Base-by-base conservation (phyloP, 2,797 vertebrate genomes). In the Poecilia wingei region DNA sequence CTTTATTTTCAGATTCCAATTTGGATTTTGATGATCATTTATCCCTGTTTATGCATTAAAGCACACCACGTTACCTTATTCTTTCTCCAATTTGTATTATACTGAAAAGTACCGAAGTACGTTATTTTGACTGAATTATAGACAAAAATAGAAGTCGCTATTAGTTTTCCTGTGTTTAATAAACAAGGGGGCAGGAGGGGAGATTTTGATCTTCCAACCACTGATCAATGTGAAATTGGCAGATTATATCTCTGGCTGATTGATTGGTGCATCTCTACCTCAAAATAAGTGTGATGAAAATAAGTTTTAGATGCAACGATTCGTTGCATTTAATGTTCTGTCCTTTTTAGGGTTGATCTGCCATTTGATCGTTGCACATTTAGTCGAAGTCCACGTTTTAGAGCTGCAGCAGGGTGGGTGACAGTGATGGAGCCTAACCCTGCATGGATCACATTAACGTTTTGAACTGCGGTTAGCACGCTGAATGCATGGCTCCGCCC, bases 401-500 rank as follows among this genome's bases (percentile, higher is more conserved):
- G 16, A 76, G 61, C 76, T 81, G 84, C 71, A 49, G 76, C 66
- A 4, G n/a, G 22, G 2, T 49, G 43, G 55, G 66, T 77, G 51
- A 3, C 61, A 25, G 4, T 31, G n/a, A 47, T 59, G 47, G 22
- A 76, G 70, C 43, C 45, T 31, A 31, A 80, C 83, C 46, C 12
- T 13, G 4, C 70, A 64, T 43, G 61, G 73, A 8, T 59, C 61
- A 53, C 77, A 53, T 86, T 71, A 80, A 76, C 78, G 49, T 78
- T 73, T 47, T 57, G 64, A 79, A 74, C 75, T 72, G n/a, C 77
- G 31, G 86, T 79, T 80, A 75, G 82, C 79, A 43, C 39, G 14
- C 46, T 57, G 49, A 73, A 76, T 76, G n/a, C 78, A 9, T 9
- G 3, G 81, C 90, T 74, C 84, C 78, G 33, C 86, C 85, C 72